Conservation (phyloP, 2,797 vertebrate genomes). For the Nyctibius grandis region DNA sequence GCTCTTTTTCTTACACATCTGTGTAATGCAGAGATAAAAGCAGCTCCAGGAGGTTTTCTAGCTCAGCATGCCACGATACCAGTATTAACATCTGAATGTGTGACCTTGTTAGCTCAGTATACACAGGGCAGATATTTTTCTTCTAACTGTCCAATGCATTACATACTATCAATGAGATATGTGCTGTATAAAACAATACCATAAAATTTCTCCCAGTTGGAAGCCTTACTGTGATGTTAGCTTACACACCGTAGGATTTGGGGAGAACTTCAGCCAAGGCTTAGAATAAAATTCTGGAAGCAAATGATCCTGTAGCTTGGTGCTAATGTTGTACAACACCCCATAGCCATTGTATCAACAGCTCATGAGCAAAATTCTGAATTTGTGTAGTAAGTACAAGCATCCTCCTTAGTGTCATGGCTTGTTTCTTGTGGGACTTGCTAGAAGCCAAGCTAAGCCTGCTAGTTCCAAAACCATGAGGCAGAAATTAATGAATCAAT, state of each 20-base stretch:
- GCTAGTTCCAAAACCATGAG: slow-evolving; percentile 23
- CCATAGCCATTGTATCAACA: neutral
- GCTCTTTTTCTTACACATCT: neutral
- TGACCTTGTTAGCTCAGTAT: neutral
- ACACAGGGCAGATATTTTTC: neutral
- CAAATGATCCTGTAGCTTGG: neutral
- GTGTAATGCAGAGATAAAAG: neutral
- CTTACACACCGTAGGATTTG: neutral
- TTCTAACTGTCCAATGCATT: neutral
- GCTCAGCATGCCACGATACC: neutral
- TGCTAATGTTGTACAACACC: neutral
- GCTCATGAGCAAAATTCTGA: neutral
- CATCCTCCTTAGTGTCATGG: neutral
- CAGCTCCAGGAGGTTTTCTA: neutral
- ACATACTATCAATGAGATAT: neutral
- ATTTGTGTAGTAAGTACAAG: neutral
- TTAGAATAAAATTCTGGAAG: neutral
- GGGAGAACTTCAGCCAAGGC: neutral
- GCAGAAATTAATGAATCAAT: slow-evolving; percentile 20
- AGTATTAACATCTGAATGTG: neutral
- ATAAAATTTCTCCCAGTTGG: neutral
- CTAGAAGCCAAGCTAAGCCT: neutral
- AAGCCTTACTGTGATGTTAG: neutral
- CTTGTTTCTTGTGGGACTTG: neutral
- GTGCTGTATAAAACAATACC: neutral